Conservation (phyloP, 2,113 vertebrate species). For the Amazona guildingii region DNA sequence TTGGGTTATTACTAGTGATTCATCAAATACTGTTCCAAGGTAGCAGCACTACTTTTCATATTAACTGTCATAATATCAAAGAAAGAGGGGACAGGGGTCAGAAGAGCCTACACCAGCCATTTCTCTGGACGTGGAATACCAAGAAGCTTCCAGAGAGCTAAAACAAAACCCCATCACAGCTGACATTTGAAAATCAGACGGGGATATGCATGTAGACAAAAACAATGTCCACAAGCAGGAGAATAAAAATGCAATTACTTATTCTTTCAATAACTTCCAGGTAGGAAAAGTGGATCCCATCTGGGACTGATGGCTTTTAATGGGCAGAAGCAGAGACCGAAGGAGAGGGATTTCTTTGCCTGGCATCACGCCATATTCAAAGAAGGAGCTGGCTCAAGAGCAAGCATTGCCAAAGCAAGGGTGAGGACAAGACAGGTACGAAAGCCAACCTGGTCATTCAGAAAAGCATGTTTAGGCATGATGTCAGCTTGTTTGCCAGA, state of each 20-base stretch:
- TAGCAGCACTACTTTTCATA: conserved; percentile 3
- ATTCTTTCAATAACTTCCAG: not conserved
- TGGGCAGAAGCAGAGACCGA: not conserved
- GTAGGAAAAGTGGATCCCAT: not conserved
- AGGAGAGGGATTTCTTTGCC: not conserved
- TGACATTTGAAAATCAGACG: not conserved
- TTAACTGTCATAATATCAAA: not conserved
- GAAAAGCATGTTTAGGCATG: not conserved
- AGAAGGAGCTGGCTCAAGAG: not conserved
- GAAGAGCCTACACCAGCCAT: not conserved
- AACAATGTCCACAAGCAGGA: not conserved
- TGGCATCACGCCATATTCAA: not conserved
- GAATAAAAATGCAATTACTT: not conserved
- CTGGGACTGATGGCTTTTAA: not conserved
- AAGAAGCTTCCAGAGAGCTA: not conserved
- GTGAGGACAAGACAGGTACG: not conserved
- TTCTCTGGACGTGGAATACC: not conserved
- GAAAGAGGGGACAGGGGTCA: not conserved
- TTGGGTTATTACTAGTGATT: conserved; percentile 38
- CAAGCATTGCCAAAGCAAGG: not conserved
- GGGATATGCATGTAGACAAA: not conserved
- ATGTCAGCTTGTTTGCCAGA: not conserved
- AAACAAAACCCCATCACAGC: not conserved
- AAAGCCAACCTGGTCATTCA: not conserved
- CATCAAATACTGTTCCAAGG: conserved; percentile 2